These are phyloP conservation scores for Notothenia rossii DNA, from an alignment of 2,113 vertebrate genomes.

Conservation along the genomic window DNA sequence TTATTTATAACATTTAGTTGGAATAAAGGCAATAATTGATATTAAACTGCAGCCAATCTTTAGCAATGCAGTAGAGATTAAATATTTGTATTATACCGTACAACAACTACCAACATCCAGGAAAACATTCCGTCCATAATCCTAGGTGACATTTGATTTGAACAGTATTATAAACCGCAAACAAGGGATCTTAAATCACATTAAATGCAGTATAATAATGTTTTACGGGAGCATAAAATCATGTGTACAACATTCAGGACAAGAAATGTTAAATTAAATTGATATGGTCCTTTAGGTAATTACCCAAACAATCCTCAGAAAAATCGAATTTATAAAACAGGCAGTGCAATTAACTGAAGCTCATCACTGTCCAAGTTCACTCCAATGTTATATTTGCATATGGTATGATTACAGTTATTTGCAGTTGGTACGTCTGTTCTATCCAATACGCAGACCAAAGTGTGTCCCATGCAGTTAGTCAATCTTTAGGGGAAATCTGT, in stretches of 20 bases:
- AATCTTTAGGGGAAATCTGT: constrained; percentile 19
- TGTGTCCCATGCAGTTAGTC: constrained; percentile 1
- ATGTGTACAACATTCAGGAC: not conserved
- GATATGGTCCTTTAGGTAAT: constrained; percentile 19
- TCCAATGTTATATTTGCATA: not conserved
- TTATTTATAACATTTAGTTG: constrained; percentile 7
- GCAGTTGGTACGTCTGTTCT: constrained; percentile 10
- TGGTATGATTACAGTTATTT: not conserved
- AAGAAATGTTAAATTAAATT: not conserved
- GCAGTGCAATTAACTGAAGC: not conserved
- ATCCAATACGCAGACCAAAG: constrained; percentile 2
- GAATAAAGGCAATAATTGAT: constrained; percentile 45
- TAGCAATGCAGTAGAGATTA: not conserved
- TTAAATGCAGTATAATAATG: not conserved
- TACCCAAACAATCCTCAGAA: not conserved
- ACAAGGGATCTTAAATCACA: constrained; percentile 9
- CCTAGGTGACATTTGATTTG: constrained; percentile 5
- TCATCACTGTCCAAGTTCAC: not conserved
- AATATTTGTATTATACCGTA: constrained; percentile 29
- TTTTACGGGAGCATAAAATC: not conserved
- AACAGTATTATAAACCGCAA: constrained; percentile 3
- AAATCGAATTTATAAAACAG: not conserved
- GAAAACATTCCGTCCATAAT: constrained; percentile 16
- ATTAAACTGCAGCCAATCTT: constrained; percentile 26
- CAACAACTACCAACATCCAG: constrained; percentile 22